Base-by-base conservation (phyloP, 2,797 vertebrate species). In the Tinamus major region DNA sequence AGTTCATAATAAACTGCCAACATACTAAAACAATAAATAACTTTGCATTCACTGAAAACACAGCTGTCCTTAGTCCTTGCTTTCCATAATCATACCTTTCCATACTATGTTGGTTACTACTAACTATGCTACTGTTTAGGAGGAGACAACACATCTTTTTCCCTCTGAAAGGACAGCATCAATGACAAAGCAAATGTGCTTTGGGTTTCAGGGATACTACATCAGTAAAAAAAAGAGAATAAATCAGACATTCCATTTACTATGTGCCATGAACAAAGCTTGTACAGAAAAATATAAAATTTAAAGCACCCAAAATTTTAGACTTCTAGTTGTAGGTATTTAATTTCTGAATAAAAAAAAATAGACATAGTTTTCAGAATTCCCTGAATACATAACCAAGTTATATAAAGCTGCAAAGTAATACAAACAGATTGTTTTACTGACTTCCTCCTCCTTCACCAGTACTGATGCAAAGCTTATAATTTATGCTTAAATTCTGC, bases 141-240 rank as follows among this genome's bases (percentile, higher is more conserved):
- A 76, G 51, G 12, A 42, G 10, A 68, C 13, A 69, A 42, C 1
- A 7, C 0, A 1, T 19, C 44, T 0, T 2, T 42, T 89, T 41
- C 3, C 3, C 10, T 44, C 48, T 46, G 6, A 23, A 81, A 77
- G 24, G 20, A 59, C 10, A 81, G 26, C 42, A 65, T 14, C 69
- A 35, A 82, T 8, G 8, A 79, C 56, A 75, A 15, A 21, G 9
- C 48, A 90, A 82, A 68, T 7, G 12, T 63, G 3, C 11, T 56
- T 84, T 33, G 20, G 19, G 21, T 56, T 79, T 93, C 79, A 67
- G 61, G 13, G 71, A 5, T 37, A 64, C 4, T 49, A 37, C 23
- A 67, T 9, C 26, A 79, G 23, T 17, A 74, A 79, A 75, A 74
- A 37, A 29, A 81, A 75, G 8, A 87, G 56, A 67, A 61, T n/a